Conservation (phyloP, 2,797 vertebrate species). For the Pseudomugil tenellus region DNA sequence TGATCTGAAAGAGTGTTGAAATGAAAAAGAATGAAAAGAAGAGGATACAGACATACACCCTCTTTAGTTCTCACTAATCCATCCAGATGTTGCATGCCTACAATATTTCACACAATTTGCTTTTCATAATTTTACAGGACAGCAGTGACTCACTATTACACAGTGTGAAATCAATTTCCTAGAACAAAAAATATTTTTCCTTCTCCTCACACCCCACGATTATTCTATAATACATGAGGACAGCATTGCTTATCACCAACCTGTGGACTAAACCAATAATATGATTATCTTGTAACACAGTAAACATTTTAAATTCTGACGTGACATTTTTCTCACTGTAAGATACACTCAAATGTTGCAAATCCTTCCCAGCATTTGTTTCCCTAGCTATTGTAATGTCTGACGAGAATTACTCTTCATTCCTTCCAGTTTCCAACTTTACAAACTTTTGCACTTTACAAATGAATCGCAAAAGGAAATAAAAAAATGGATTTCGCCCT, state of each 20-base stretch:
- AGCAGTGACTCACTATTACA: not conserved
- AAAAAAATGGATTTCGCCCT: too few relatives aligned
- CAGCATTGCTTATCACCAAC: slow-evolving; percentile 1
- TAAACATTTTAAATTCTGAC: slow-evolving; percentile 7
- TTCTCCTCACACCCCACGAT: not conserved
- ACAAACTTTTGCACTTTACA: too few relatives aligned
- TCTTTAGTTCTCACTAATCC: not conserved
- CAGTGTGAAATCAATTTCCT: slow-evolving; percentile 3
- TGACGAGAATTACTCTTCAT: slow-evolving; percentile 10
- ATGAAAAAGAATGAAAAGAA: not conserved
- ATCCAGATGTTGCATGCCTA: not conserved
- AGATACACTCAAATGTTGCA: slow-evolving; percentile 6
- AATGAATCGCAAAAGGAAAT: too few relatives aligned
- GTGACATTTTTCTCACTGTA: slow-evolving; percentile 18
- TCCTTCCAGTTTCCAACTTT: slow-evolving; percentile 18
- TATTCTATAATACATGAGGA: not conserved
- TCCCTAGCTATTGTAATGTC: slow-evolving; percentile 1
- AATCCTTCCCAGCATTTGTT: slow-evolving; percentile 18
- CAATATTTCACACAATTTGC: slow-evolving; percentile 10
- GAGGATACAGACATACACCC: not conserved
- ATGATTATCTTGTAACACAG: slow-evolving; percentile 6
- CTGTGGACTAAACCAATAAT: slow-evolving; percentile 13
- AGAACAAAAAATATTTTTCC: slow-evolving; percentile 16
- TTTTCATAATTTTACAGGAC: slow-evolving; percentile 10
- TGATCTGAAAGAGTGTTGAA: not conserved